Evolutionary conservation across 1,140 invertebrate genomes (phyloP).

Genomic region (Cyrtorhinus lividipennis): DNA sequence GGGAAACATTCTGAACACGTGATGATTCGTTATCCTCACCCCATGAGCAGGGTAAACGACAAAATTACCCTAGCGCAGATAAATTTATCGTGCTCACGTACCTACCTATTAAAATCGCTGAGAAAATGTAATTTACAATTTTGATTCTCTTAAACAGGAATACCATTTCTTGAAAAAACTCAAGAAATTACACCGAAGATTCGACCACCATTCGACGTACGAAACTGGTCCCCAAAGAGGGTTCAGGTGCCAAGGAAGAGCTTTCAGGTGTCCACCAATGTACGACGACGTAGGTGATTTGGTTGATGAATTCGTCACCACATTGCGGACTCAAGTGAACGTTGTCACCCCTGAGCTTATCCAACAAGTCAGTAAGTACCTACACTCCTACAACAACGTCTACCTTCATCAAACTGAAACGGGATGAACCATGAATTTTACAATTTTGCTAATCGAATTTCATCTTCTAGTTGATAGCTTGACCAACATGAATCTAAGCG

Average conservation of each 20-base stretch:
- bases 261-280: background rate
- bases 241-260: background rate
- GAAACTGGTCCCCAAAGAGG: background rate
- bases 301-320: background rate
- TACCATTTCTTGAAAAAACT: background rate
- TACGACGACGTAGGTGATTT: background rate
- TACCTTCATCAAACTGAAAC: background rate
- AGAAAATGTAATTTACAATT: background rate
- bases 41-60: constrained; percentile 13
- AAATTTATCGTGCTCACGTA: background rate
- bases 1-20: constrained; percentile 59
- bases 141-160: background rate
- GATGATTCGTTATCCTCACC: constrained; percentile 50
- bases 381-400: too few species aligned
- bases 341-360: background rate
- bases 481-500: background rate
- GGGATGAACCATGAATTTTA: background rate
- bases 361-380: background rate
- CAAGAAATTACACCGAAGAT: background rate
- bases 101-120: background rate
- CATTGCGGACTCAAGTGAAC: background rate
- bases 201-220: background rate
- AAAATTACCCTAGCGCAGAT: background rate
- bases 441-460: background rate
- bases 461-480: background rate